A percentile compares a stretch with the other conserved stretches of the same genome.
These are phyloP conservation scores for Apoda limacodes DNA, from an alignment of 2,888 invertebrate genomes.

Conservation along the genomic window DNA sequence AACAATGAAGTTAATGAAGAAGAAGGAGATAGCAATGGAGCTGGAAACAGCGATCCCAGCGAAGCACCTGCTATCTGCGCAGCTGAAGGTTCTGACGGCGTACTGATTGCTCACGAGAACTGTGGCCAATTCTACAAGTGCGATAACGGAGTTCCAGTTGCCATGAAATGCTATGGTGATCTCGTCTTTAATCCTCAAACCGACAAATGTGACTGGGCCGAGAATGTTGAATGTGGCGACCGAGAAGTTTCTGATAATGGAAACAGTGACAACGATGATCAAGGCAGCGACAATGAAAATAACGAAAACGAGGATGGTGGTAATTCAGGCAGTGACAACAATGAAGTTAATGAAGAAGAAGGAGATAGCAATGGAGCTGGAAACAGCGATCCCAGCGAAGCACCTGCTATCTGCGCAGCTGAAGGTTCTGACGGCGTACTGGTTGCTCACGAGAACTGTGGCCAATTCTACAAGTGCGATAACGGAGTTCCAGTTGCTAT, in stretches of 20 bases:
- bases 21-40: conserved; percentile 4
- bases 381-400: conserved; percentile 23
- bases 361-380: conserved; percentile 11
- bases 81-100: conserved; percentile 20
- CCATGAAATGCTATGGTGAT: conserved; percentile 17
- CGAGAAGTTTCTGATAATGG: conserved; percentile 16
- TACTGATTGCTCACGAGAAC: conserved; percentile 26
- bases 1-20: conserved; percentile 5
- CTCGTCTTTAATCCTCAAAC: conserved; percentile 24
- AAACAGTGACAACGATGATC: conserved; percentile 4
- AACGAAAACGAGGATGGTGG: conserved; percentile 12
- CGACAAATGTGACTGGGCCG: conserved; percentile 24
- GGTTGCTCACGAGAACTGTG: conserved; percentile 28
- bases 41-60: conserved; percentile 21
- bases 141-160: conserved; percentile 19
- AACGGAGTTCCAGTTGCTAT: conserved; percentile 20
- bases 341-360: no score
- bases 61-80: conserved; percentile 26
- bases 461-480: conserved; percentile 26
- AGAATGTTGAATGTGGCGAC: conserved; percentile 24
- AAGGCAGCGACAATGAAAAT: conserved; percentile 2
- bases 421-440: conserved; percentile 19
- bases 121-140: conserved; percentile 28
- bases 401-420: conserved; percentile 25
- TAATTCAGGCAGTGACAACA: no score